These are phyloP conservation scores for Neotoxoptera formosana DNA, from an alignment of 1,140 invertebrate genomes.

Conservation along the genomic window DNA sequence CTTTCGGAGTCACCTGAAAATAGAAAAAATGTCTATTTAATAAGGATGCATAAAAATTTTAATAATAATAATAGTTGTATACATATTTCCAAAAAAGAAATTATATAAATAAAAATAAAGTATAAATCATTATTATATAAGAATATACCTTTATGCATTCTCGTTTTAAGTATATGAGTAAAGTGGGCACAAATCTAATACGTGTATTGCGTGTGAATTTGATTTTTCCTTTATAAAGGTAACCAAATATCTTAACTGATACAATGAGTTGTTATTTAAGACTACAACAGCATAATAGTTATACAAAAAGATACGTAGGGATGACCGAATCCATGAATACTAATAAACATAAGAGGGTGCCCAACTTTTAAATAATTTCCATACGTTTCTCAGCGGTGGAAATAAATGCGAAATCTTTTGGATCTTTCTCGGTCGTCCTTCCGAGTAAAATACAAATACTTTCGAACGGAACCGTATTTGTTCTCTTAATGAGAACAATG, in stretches of 20 bases:
- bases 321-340: neutral
- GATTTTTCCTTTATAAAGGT: neutral
- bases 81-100: neutral
- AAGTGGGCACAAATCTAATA: neutral
- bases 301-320: neutral
- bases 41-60: neutral
- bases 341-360: neutral
- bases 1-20: constrained; percentile 29
- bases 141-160: neutral
- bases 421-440: neutral
- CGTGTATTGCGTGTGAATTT: neutral
- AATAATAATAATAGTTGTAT: neutral
- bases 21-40: neutral
- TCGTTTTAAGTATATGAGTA: neutral
- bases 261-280: neutral
- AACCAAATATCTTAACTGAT: neutral
- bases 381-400: neutral
- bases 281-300: neutral
- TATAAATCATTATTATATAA: neutral
- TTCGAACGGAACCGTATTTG: neutral
- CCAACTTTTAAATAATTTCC: neutral
- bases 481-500: neutral
- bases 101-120: neutral
- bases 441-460: neutral
- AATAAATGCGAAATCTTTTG: neutral